Conservation (phyloP, 2,888 invertebrate genomes). For the Nesidiocoris tenuis region DNA sequence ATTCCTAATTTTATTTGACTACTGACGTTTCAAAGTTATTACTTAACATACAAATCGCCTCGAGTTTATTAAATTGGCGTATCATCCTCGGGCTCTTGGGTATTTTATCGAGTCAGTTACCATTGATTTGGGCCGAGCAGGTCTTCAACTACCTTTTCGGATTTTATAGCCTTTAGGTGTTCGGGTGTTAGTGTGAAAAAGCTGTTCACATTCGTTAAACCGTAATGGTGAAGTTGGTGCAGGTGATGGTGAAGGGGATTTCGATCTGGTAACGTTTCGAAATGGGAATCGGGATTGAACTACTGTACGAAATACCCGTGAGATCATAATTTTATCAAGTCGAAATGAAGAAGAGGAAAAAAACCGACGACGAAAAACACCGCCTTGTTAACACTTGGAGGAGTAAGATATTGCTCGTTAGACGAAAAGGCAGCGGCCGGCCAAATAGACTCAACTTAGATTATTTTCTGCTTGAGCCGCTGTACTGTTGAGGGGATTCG, state of each 20-base stretch:
- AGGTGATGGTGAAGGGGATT: not conserved
- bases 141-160: not conserved
- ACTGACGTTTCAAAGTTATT: too few relatives aligned
- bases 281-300: conserved; percentile 14
- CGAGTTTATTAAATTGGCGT: too few relatives aligned
- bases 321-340: conserved; percentile 40
- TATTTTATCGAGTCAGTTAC: not conserved
- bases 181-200: not conserved
- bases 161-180: not conserved
- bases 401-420: conserved; percentile 45
- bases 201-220: not conserved
- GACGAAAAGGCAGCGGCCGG: conserved; percentile 8
- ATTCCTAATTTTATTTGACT: too few relatives aligned
- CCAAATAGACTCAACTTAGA: conserved; percentile 44
- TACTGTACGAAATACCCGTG: conserved; percentile 40
- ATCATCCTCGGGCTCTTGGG: too few relatives aligned
- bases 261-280: not conserved
- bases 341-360: conserved; percentile 22
- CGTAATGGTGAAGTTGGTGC: not conserved
- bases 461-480: conserved; percentile 19
- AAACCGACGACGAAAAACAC: not conserved
- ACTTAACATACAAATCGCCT: too few relatives aligned
- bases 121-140: not conserved
- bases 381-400: conserved; percentile 40
- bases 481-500: not conserved